phyloP scores from a whole-genome alignment of 2,113 vertebrate genomes.

The Cyrtonyx montezumae region DNA sequence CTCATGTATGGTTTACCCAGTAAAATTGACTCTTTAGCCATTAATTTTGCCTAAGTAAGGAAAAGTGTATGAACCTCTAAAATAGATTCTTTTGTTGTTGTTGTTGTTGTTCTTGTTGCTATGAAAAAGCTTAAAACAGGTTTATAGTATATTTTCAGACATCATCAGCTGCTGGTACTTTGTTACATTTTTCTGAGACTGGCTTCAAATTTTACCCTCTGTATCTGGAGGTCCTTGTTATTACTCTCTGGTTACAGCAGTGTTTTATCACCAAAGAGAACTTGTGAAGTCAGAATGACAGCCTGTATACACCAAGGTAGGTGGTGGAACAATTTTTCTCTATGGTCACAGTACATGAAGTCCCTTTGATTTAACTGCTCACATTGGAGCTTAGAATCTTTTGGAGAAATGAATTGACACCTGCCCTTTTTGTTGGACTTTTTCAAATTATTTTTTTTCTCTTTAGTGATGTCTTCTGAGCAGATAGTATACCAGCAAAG shows the following conservation, averaged over 20 bases:
- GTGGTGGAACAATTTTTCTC: background rate
- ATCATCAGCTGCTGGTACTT: background rate
- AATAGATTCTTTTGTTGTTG: background rate
- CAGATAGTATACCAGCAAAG: background rate
- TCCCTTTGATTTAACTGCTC: background rate
- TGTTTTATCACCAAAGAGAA: background rate
- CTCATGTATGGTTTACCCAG: background rate
- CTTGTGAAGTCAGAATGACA: background rate
- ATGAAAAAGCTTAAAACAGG: background rate
- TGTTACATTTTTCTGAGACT: background rate
- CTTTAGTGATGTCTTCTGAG: background rate
- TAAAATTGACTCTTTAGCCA: background rate
- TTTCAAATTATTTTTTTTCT: background rate
- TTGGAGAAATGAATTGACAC: background rate
- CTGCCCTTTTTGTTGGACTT: background rate
- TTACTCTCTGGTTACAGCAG: background rate
- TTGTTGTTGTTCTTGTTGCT: background rate
- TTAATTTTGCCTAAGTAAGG: background rate
- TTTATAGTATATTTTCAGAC: background rate
- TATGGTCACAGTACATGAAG: background rate
- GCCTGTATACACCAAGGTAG: background rate
- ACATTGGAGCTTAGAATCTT: background rate
- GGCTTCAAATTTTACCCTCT: background rate
- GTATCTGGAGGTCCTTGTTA: background rate
- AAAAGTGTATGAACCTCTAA: background rate